Percentiles rank a stretch among this genome's conserved stretches.
phyloP scores from a whole-genome alignment of 2,113 vertebrate species.

The Calidris pugnax region DNA sequence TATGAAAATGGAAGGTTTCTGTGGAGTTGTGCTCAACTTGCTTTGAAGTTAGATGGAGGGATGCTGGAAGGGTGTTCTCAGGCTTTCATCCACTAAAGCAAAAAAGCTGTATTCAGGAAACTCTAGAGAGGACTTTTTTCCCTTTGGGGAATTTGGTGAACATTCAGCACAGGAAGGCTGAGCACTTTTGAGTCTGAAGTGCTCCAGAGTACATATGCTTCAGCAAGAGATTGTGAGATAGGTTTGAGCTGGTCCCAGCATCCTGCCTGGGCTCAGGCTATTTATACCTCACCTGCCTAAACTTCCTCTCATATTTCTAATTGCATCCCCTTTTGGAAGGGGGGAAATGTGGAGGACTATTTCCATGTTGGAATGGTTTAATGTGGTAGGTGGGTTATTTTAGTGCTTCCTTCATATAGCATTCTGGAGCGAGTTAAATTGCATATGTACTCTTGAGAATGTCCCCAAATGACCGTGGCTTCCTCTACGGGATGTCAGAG shows the following conservation, averaged over 20 bases:
- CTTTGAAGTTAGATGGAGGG: background rate
- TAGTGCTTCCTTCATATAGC: conserved; percentile 5
- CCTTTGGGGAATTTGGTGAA: background rate
- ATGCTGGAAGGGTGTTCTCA: background rate
- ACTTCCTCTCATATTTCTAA: conserved; percentile 13
- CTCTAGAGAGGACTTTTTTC: background rate
- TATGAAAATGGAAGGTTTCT: background rate
- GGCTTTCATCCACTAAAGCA: background rate
- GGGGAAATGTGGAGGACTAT: background rate
- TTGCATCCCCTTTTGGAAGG: background rate
- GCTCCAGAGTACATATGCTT: background rate
- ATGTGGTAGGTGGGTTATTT: conserved; percentile 34
- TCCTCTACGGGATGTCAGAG: background rate
- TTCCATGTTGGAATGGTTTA: background rate
- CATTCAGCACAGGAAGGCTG: background rate
- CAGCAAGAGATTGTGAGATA: background rate
- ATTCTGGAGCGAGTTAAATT: background rate
- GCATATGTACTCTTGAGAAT: background rate
- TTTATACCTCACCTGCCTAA: conserved; percentile 5
- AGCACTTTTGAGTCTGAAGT: background rate
- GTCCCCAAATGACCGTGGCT: background rate
- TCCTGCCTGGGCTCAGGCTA: background rate
- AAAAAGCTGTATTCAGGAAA: background rate
- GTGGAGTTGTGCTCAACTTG: background rate
- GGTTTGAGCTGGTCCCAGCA: background rate